Base-by-base conservation (phyloP, 1,140 invertebrate species). In the Caenorhabditis latens region DNA sequence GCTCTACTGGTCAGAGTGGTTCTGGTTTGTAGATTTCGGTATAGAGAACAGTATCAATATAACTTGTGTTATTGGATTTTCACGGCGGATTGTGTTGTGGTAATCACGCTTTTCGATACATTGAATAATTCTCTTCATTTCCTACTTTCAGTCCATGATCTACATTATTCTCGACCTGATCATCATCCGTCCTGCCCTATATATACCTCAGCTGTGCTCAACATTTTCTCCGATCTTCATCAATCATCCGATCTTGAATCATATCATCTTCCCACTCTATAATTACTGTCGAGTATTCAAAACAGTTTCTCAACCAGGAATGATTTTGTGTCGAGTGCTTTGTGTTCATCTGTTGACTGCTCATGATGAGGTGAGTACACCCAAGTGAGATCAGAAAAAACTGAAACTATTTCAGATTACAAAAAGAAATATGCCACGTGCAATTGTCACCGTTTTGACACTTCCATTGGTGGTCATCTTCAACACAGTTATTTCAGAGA, bases 261-360 rank as follows among this genome's bases (percentile, higher is more conserved):
- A 79, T 43, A 79, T 79, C 24, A 43, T 43, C 24, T 79, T 50
- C 21, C 71, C 71, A 2, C 7, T 79, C 9, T 79, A 79, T 24
- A 79, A 79, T n/a, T 79, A 79, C 40, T 42, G 32, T 19, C 19
- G 71, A n/a, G 46, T 79, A 9, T 79, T 53, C 46, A 79, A 79
- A 24, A 50, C 71, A 3, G 71, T 48, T 3, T 24, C 71, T 11
- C 71, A 79, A 24, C 53, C 32, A 2, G 43, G 13, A 4, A 7
- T 53, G 6, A 79, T 79, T 24, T n/a, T 79, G 9, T 14, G 19
- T 24, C 6, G 71, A 50, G 14, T 53, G 0, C 21, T 21, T 14
- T 79, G 71, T 79, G 71, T 79, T 63, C 11, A 63, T 63, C 24
- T 11, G 4, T 19, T 63, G 24, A 63, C 19, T 32, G 32, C 32